phyloP scores from a whole-genome alignment of 1,140 invertebrate species.

The Drosophila insularis region DNA sequence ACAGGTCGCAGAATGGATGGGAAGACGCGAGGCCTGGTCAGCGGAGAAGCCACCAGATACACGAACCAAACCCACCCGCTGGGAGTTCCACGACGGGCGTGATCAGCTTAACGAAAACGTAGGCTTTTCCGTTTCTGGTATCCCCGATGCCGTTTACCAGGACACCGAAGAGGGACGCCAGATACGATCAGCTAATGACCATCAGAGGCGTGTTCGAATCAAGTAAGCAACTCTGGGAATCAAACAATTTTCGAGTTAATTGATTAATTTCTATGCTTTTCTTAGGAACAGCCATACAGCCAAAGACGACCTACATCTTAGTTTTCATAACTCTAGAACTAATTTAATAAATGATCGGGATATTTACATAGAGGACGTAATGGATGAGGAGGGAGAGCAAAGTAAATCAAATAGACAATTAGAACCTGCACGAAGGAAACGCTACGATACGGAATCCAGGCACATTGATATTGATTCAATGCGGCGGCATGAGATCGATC shows the following conservation, averaged over 20 bases:
- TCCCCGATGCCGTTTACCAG: slow-evolving; percentile 30
- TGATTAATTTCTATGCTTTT: neutral
- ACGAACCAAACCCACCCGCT: slow-evolving; percentile 86
- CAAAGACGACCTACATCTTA: slow-evolving; percentile 79
- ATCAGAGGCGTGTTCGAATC: slow-evolving; percentile 75
- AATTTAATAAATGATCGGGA: slow-evolving; percentile 84
- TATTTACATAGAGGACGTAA: slow-evolving; percentile 85
- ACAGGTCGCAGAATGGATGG: slow-evolving; percentile 86
- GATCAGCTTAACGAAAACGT: slow-evolving; percentile 78
- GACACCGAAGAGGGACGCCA: slow-evolving; percentile 39
- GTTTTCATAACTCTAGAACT: slow-evolving; percentile 82
- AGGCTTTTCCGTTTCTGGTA: slow-evolving; percentile 47
- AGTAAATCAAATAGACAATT: slow-evolving; percentile 80
- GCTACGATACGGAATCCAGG: slow-evolving; percentile 87
- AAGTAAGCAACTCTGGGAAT: slow-evolving; percentile 42
- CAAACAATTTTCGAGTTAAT: too few species aligned
- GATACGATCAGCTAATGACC: slow-evolving; percentile 70
- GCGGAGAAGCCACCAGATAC: slow-evolving; percentile 86
- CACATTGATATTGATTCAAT: slow-evolving; percentile 87
- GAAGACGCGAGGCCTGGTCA: slow-evolving; percentile 90
- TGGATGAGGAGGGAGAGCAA: slow-evolving; percentile 77
- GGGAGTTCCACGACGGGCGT: slow-evolving; percentile 87
- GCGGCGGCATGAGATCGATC: slow-evolving; percentile 88
- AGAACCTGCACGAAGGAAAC: slow-evolving; percentile 82
- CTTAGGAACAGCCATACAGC: slow-evolving; percentile 65